Percentiles rank a stretch among this genome's conserved stretches.
phyloP scores from a whole-genome alignment of 2,888 invertebrate species.

The Allacma fusca region DNA sequence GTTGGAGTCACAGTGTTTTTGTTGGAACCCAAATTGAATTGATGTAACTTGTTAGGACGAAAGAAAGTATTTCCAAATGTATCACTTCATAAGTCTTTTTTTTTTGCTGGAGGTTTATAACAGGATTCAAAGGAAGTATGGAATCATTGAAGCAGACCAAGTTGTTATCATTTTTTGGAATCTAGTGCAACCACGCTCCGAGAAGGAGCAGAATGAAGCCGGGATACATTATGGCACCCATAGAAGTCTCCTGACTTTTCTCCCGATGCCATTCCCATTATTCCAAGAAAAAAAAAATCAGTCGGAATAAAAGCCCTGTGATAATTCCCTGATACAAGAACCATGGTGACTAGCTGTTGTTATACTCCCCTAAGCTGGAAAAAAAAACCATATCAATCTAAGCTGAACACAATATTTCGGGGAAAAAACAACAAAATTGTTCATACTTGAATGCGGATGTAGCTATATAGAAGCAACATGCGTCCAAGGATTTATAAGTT shows the following conservation, averaged over 20 bases:
- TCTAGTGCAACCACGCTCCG: neutral
- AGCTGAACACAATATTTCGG: neutral
- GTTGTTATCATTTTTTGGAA: neutral
- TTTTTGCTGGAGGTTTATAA: neutral
- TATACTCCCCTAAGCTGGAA: too few species aligned
- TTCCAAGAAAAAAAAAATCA: too few species aligned
- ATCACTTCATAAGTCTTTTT: neutral
- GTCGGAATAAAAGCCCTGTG: too few species aligned
- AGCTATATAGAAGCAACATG: neutral
- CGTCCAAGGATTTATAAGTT: conserved; percentile 10
- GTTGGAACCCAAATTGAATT: too few species aligned
- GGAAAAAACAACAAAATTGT: conserved; percentile 8
- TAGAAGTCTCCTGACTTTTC: too few species aligned
- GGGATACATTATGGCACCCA: too few species aligned
- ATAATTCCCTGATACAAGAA: too few species aligned
- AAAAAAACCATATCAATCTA: conserved; percentile 1
- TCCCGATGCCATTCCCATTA: too few species aligned
- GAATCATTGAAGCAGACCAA: neutral
- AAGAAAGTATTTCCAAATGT: neutral
- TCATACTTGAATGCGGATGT: conserved; percentile 5
- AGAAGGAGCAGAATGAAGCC: too few species aligned
- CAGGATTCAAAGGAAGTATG: neutral
- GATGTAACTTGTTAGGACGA: too few species aligned
- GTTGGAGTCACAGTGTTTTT: too few species aligned
- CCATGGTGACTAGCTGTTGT: too few species aligned